Conservation (phyloP, 2,888 invertebrate genomes). For the Macrosiphum euphorbiae region DNA sequence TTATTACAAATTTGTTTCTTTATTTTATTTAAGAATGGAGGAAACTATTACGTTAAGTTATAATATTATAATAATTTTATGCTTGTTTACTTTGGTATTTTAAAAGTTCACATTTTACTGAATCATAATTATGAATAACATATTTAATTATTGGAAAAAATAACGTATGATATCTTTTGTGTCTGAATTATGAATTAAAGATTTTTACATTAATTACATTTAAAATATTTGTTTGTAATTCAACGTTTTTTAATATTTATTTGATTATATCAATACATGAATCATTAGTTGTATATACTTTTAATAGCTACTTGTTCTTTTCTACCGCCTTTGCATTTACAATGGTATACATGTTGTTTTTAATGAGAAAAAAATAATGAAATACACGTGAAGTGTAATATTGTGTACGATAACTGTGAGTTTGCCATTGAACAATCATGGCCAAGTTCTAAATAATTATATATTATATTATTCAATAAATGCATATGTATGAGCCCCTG, state of each 20-base stretch:
- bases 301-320: background rate
- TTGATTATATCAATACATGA: background rate
- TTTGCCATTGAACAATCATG: background rate
- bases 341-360: background rate
- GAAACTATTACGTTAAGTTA: background rate
- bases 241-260: background rate
- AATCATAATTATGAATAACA: background rate
- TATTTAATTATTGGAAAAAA: background rate
- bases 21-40: background rate
- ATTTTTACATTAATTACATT: background rate
- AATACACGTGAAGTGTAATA: background rate
- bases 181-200: background rate
- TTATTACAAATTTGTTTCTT: no score
- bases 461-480: background rate
- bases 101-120: background rate
- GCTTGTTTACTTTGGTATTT: background rate
- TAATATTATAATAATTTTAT: background rate
- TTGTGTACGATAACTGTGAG: background rate
- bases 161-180: background rate
- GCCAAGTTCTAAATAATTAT: background rate
- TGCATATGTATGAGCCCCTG: background rate
- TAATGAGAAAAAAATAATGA: background rate
- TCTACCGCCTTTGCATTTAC: background rate
- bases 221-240: background rate
- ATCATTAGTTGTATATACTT: background rate